Evolutionary conservation across 2,113 vertebrate species (phyloP), one percentile per base, ranked within the genome.

Genomic region (Mesembrinibis cayennensis): DNA sequence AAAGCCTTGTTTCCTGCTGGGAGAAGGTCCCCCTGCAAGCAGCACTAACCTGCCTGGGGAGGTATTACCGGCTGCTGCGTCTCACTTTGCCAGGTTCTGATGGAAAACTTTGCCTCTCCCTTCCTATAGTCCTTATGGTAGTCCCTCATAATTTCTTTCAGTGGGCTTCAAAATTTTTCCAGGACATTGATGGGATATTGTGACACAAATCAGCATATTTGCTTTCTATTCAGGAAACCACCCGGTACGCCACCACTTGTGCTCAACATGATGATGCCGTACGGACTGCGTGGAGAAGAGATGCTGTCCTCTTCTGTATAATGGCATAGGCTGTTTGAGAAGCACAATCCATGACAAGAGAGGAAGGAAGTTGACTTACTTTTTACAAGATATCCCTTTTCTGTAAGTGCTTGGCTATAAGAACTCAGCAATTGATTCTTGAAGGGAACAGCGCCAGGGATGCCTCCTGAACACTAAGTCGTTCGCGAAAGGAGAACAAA

Each of bases 161-260:
- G 21, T 9, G 12, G 19, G 8, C 30, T 87, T 73, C 36, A 50
- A 34, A 56, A 0, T n/a, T 85, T 93, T 72, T 78, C 77, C 13
- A 42, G 30, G 44, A 52, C 7, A 9, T 26, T 36, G n/a, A 44
- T 71, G 50, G 82, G 36, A 32, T 61, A 53, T 4, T 61, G 23
- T 23, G 34, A 52, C 34, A 87, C 16, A 87, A 91, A 81, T 59
- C 30, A 67, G 9, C 18, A 10, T 20, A 47, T 71, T 84, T 81
- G 6, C 16, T 71, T 79, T 87, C 32, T 74, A 6, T 73, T 82
- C 44, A 49, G 52, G 42, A 94, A 91, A 56, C 15, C 7, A 72
- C 4, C 2, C 1, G 2, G 16, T 45, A 42, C 0, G 1, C 4
- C 42, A 23, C 34, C 5, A 7, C 21, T 87, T 65, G 34, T 81